Percentiles rank a stretch among this genome's conserved stretches.
Evolutionary conservation across 37 sponge, comb jelly and placozoan genomes (phyloP).

Genomic region (Beroe ovata): DNA sequence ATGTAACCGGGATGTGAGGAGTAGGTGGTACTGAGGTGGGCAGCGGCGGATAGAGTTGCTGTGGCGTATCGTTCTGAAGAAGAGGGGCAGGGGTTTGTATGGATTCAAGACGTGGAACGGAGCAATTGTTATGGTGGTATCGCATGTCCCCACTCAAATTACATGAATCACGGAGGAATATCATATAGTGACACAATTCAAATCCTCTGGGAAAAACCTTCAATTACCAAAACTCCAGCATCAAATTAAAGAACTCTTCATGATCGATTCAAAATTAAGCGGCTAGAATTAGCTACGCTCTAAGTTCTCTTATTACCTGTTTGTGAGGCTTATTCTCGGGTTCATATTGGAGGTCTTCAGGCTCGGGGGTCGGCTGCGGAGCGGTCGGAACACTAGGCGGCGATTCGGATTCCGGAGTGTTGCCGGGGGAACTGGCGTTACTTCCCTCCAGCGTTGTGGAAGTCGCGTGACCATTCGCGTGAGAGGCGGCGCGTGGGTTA

Average conservation of each 20-base stretch:
- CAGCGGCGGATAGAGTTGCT: conserved; percentile 8
- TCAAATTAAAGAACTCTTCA: too few species aligned
- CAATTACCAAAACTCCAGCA: too few species aligned
- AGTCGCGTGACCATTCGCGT: neutral
- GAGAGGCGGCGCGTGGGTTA: neutral
- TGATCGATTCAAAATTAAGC: too few species aligned
- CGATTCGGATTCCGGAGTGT: neutral
- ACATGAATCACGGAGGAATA: too few species aligned
- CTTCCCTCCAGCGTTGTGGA: neutral
- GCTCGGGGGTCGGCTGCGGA: conserved; percentile 49
- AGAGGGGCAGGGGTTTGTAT: neutral
- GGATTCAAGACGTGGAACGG: too few species aligned
- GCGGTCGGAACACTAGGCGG: conserved; percentile 31
- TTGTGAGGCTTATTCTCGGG: conserved; percentile 34
- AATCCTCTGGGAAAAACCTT: too few species aligned
- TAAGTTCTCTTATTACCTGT: conserved; percentile 24
- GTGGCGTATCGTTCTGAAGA: conserved; percentile 17
- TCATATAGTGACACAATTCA: too few species aligned
- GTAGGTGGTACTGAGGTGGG: conserved; percentile 2
- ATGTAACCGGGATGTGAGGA: neutral
- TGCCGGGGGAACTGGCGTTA: neutral
- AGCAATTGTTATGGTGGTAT: too few species aligned
- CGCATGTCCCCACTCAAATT: too few species aligned
- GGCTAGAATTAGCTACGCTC: too few species aligned
- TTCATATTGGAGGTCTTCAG: neutral